phyloP scores from a whole-genome alignment of 1,140 invertebrate genomes.

The Arctopsyche grandis region DNA sequence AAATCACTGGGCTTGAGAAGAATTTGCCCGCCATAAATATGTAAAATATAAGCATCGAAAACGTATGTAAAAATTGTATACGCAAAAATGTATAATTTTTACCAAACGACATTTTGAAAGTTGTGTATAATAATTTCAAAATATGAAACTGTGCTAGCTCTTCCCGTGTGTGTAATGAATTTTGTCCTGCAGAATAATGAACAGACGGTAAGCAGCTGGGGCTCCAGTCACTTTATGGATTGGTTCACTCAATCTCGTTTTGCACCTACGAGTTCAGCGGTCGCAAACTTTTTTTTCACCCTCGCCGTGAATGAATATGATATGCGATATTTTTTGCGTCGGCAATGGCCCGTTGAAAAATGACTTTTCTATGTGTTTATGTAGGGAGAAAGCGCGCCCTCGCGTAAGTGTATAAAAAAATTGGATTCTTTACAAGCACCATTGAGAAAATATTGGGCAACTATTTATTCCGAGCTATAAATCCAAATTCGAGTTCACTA shows the following conservation, averaged over 20 bases:
- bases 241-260: conserved; percentile 48
- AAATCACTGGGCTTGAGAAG: too few relatives aligned
- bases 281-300: background rate
- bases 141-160: too few relatives aligned
- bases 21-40: too few relatives aligned
- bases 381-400: background rate
- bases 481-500: conserved; percentile 53
- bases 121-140: too few relatives aligned
- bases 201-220: conserved; percentile 45
- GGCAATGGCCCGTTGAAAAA: conserved; percentile 45
- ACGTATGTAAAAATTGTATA: too few relatives aligned
- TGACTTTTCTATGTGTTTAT: conserved; percentile 41
- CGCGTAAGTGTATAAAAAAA: conserved; percentile 38
- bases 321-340: background rate
- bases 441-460: conserved; percentile 54
- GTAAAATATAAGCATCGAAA: too few relatives aligned
- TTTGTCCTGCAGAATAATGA: conserved; percentile 43
- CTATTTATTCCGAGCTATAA: conserved; percentile 54
- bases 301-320: background rate
- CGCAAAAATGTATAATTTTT: too few relatives aligned
- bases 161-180: background rate
- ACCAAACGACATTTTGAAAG: too few relatives aligned
- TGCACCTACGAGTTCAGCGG: conserved; percentile 1
- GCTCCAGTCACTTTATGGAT: conserved; percentile 48
- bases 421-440: conserved; percentile 51